Evolutionary conservation across 2,797 vertebrate genomes (phyloP).

Genomic region (Micromesistius poutassou): DNA sequence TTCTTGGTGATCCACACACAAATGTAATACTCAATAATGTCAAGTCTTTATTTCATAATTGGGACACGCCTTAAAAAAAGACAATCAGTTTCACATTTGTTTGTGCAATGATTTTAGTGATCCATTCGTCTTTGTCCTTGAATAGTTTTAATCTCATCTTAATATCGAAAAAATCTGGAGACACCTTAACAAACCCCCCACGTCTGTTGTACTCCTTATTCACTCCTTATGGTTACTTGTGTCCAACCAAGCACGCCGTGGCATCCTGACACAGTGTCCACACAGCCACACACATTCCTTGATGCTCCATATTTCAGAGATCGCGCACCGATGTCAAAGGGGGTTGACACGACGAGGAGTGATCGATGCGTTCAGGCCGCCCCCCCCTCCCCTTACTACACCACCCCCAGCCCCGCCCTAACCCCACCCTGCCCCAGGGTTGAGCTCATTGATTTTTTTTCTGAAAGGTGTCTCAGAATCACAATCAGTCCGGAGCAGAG

Average conservation of each 20-base stretch:
- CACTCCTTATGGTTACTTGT: background rate
- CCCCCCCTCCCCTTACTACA: background rate
- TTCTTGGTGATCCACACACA: no score
- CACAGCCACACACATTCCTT: background rate
- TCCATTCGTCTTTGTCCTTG: background rate
- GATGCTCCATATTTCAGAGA: background rate
- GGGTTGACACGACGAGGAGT: background rate
- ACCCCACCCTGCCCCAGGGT: slow-evolving; percentile 34
- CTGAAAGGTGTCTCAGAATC: slow-evolving; percentile 52
- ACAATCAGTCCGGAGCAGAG: slow-evolving; percentile 36
- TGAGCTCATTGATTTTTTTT: slow-evolving; percentile 51
- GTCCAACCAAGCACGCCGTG: no score
- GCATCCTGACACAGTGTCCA: no score
- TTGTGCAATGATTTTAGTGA: no score
- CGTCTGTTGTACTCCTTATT: background rate
- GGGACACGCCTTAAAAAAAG: no score
- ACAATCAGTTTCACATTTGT: no score
- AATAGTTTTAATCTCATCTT: background rate
- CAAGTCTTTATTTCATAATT: no score
- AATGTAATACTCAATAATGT: no score
- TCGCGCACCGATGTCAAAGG: background rate
- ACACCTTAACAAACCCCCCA: background rate
- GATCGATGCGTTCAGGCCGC: background rate
- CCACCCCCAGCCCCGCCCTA: slow-evolving; percentile 22
- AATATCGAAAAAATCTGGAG: background rate